Conservation (phyloP, 2,797 vertebrate species). For the Notamacropus eugenii region DNA sequence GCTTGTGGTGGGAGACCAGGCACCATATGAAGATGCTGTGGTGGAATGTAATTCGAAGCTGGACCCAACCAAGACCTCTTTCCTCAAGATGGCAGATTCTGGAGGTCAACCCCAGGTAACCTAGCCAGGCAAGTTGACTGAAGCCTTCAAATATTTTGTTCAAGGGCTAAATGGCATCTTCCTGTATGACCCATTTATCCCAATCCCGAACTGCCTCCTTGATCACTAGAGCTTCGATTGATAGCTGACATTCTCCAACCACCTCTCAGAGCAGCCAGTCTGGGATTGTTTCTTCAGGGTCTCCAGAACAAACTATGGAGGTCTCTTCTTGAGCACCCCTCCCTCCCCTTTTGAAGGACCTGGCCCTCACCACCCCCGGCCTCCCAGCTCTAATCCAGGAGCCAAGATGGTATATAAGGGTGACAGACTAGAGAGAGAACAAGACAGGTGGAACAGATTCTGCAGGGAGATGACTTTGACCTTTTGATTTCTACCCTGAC, state of each 20-base stretch:
- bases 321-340: slow-evolving; percentile 91
- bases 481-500: slow-evolving; percentile 77
- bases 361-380: slow-evolving; percentile 65
- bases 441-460: slow-evolving; percentile 72
- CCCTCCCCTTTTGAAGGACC: slow-evolving; percentile 66
- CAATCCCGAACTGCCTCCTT: slow-evolving; percentile 95
- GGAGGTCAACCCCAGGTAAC: slow-evolving; percentile 94
- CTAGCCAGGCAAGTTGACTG: slow-evolving; percentile 94
- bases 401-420: slow-evolving; percentile 51
- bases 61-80: too few species aligned
- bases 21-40: too few species aligned
- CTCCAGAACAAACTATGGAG: slow-evolving; percentile 92
- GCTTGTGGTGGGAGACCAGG: too few species aligned
- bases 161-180: slow-evolving; percentile 97
- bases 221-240: slow-evolving; percentile 92
- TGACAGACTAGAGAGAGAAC: slow-evolving; percentile 63
- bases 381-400: slow-evolving; percentile 70
- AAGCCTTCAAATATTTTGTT: slow-evolving; percentile 95
- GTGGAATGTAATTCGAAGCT: too few species aligned
- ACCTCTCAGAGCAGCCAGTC: slow-evolving; percentile 94
- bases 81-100: slow-evolving; percentile 92
- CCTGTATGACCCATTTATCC: slow-evolving; percentile 95
- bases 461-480: slow-evolving; percentile 72
- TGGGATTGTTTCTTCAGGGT: slow-evolving; percentile 85
- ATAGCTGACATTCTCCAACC: slow-evolving; percentile 92